Evolutionary conservation across 2,888 invertebrate species (phyloP).

Genomic region (Melanchra persicariae): DNA sequence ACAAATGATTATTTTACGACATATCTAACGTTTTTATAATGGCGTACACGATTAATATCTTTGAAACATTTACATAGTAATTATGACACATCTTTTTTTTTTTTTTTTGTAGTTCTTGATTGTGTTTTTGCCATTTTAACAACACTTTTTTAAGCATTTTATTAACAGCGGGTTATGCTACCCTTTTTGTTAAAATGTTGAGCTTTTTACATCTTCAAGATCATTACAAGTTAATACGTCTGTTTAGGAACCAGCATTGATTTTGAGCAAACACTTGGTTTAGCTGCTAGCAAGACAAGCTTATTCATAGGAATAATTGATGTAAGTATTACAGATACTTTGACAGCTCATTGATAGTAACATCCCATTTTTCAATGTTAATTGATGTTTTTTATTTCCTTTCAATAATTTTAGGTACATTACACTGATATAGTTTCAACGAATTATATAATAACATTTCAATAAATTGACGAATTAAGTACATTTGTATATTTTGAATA

Average conservation of each 20-base stretch:
- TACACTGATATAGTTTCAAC: too few relatives aligned
- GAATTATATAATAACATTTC: conserved; percentile 12
- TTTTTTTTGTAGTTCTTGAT: too few relatives aligned
- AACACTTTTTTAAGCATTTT: not conserved
- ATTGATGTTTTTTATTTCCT: not conserved
- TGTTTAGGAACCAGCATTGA: not conserved
- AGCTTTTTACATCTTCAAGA: not conserved
- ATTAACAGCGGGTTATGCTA: not conserved
- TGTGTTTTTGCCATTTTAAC: too few relatives aligned
- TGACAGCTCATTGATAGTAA: not conserved
- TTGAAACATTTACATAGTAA: conserved; percentile 6
- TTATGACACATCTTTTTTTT: conserved; percentile 40
- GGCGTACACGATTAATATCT: conserved; percentile 15
- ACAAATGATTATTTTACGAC: conserved; percentile 18
- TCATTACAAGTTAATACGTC: not conserved
- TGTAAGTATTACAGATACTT: not conserved
- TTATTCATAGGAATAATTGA: not conserved
- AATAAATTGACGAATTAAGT: conserved; percentile 50
- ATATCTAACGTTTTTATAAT: conserved; percentile 23
- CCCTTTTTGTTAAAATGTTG: not conserved
- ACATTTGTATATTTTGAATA: conserved; percentile 33
- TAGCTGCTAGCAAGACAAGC: conserved; percentile 9
- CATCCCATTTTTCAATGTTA: not conserved
- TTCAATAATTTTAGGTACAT: too few relatives aligned
- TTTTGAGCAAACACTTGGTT: conserved; percentile 2